Evolutionary conservation across 2,888 invertebrate genomes (phyloP).

Genomic region (Yponomeuta malinellus): DNA sequence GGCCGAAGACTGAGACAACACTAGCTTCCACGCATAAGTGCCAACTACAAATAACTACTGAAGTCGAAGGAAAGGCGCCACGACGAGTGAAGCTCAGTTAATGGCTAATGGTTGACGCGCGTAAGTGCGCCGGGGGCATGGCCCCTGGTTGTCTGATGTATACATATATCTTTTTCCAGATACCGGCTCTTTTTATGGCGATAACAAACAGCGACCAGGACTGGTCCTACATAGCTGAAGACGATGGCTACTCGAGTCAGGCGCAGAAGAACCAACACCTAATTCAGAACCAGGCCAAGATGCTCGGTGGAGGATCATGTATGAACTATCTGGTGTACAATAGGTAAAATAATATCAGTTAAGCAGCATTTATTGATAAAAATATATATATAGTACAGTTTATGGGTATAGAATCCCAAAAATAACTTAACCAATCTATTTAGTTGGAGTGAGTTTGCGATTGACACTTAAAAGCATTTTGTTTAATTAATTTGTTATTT

Average conservation of each 20-base stretch:
- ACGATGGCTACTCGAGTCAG: slow-evolving; percentile 7
- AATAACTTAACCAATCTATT: no score
- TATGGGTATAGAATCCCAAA: neutral
- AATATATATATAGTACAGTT: neutral
- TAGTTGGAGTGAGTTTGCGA: no score
- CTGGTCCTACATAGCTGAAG: slow-evolving; percentile 12
- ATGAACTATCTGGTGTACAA: slow-evolving; percentile 24
- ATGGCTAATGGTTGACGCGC: no score
- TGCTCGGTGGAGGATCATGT: slow-evolving; percentile 14
- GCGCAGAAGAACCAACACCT: slow-evolving; percentile 7
- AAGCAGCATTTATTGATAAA: neutral
- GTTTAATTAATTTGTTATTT: no score
- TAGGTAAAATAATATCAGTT: slow-evolving; percentile 16
- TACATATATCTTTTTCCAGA: neutral
- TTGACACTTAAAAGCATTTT: no score
- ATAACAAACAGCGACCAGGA: slow-evolving; percentile 9
- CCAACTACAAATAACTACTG: no score
- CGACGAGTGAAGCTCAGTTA: no score
- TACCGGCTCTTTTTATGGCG: neutral
- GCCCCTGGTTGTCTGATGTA: neutral
- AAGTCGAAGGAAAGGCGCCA: no score
- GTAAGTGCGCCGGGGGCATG: no score
- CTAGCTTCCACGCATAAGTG: no score
- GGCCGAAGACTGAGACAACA: no score
- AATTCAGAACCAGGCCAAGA: slow-evolving; percentile 9